phyloP scores from a whole-genome alignment of 2,797 vertebrate species.

The Microctenopoma stevenorrisi region DNA sequence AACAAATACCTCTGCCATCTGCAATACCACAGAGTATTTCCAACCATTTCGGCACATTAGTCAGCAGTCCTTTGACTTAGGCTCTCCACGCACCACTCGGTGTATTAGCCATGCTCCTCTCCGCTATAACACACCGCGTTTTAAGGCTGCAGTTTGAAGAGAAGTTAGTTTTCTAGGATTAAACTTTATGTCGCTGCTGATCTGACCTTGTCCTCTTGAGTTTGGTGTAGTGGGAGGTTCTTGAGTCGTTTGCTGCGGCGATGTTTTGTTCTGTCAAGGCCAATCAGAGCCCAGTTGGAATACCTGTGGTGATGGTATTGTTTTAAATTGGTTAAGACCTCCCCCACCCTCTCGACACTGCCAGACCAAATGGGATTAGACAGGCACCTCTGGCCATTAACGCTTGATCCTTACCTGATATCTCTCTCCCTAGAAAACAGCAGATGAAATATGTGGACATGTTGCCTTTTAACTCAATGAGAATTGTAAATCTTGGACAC shows the following conservation, averaged over 20 bases:
- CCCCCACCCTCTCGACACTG: constrained; percentile 60
- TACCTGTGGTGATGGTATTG: constrained; percentile 81
- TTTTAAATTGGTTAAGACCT: constrained; percentile 75
- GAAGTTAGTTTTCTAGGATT: constrained; percentile 74
- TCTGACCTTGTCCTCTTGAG: constrained; percentile 76
- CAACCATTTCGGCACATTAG: constrained; percentile 78
- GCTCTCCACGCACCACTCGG: constrained; percentile 62
- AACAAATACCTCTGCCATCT: constrained; percentile 79
- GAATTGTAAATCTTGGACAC: background rate
- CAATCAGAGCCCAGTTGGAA: constrained; percentile 75
- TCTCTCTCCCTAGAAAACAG: constrained; percentile 46
- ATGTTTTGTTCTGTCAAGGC: constrained; percentile 83
- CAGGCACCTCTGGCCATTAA: constrained; percentile 83
- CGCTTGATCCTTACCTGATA: constrained; percentile 77
- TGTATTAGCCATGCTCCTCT: constrained; percentile 60
- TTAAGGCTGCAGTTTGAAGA: constrained; percentile 48
- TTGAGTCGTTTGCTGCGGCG: constrained; percentile 62
- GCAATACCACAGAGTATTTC: constrained; percentile 73
- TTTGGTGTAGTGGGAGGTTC: constrained; percentile 69
- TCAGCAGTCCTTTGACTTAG: constrained; percentile 77
- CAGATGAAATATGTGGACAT: constrained; percentile 38
- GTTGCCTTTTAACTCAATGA: constrained; percentile 24
- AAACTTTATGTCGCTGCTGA: constrained; percentile 68
- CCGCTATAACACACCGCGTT: constrained; percentile 9
- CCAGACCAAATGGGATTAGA: constrained; percentile 80